Evolutionary conservation across 1,140 invertebrate species (phyloP).

Genomic region (Holotrichia oblita): DNA sequence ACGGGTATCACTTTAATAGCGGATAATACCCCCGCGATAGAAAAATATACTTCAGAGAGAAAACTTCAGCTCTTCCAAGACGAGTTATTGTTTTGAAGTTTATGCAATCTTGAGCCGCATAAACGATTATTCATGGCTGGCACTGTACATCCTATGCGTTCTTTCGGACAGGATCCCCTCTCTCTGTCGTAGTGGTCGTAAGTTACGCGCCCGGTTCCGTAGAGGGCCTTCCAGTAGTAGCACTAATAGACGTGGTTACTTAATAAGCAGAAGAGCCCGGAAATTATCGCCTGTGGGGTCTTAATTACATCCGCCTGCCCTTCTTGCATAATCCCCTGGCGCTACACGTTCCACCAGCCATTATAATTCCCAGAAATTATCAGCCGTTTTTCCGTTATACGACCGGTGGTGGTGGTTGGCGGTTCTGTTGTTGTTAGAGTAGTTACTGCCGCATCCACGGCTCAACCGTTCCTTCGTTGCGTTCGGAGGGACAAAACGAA

Average conservation of each 20-base stretch:
- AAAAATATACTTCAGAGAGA: no score
- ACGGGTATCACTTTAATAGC: no score
- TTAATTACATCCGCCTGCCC: constrained; percentile 51
- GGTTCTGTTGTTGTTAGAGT: not conserved
- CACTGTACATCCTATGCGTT: no score
- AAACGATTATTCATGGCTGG: no score
- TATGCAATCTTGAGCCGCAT: no score
- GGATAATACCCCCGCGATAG: no score
- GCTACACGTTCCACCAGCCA: constrained; percentile 28
- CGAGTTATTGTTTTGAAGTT: no score
- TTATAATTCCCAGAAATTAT: constrained; percentile 32
- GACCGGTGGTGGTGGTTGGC: not conserved
- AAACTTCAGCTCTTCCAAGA: no score
- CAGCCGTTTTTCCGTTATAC: constrained; percentile 16
- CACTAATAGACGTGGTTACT: constrained; percentile 45
- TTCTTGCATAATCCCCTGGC: constrained; percentile 33
- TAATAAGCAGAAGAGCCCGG: constrained; percentile 54
- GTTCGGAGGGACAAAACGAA: not conserved
- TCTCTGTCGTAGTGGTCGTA: no score
- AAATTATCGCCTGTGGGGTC: constrained; percentile 53
- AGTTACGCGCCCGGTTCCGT: no score
- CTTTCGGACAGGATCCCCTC: no score
- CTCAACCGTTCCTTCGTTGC: not conserved
- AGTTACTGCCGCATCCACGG: not conserved
- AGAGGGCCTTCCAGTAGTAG: not conserved